These are phyloP conservation scores for Trypoxylus dichotomus DNA, from an alignment of 1,140 invertebrate species.

Conservation along the genomic window DNA sequence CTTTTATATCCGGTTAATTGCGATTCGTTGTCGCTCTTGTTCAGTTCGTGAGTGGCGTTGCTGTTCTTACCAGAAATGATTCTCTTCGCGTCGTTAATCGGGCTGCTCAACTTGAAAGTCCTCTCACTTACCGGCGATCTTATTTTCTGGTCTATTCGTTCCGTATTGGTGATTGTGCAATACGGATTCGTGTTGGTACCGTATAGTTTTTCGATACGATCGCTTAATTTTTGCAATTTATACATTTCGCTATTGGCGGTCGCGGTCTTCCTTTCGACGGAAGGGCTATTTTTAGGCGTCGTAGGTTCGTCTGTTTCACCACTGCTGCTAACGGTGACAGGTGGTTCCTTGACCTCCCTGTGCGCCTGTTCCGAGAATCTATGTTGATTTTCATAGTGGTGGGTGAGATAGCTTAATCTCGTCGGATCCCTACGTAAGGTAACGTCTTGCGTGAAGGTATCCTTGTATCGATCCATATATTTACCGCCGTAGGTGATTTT, in stretches of 20 bases:
- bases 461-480: constrained; percentile 49
- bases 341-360: not conserved
- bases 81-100: constrained; percentile 11
- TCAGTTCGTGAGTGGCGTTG: constrained; percentile 50
- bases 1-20: constrained; percentile 44
- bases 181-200: not conserved
- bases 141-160: constrained; percentile 9
- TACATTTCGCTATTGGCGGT: not conserved
- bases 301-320: not conserved
- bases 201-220: constrained; percentile 27
- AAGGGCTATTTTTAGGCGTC: constrained; percentile 28
- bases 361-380: not conserved
- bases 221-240: constrained; percentile 15
- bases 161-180: not conserved
- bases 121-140: constrained; percentile 6
- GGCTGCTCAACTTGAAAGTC: constrained; percentile 23
- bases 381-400: not conserved
- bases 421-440: not conserved
- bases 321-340: not conserved
- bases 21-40: constrained; percentile 45
- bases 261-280: not conserved
- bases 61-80: constrained; percentile 46
- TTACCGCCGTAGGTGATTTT: constrained; percentile 47
- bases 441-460: constrained; percentile 42
- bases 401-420: not conserved